Percentiles rank a stretch among this genome's conserved stretches.
Conservation (phyloP, 2,797 vertebrate species). For the Anguilla marmorata region DNA sequence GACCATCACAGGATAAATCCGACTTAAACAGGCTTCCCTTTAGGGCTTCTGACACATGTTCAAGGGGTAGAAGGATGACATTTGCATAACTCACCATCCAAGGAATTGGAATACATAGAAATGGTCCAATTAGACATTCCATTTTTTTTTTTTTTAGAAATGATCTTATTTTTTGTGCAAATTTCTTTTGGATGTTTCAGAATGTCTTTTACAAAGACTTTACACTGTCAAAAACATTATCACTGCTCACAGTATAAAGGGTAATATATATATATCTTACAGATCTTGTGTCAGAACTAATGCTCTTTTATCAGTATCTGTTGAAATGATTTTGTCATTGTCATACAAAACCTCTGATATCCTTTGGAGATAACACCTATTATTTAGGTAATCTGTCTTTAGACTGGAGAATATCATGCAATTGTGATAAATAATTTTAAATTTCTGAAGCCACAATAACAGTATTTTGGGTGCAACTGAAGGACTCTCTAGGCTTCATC, state of each 20-base stretch:
- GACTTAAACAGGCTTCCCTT: background rate
- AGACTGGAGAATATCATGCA: background rate
- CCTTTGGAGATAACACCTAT: background rate
- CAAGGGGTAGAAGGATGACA: background rate
- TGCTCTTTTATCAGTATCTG: background rate
- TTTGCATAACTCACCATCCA: background rate
- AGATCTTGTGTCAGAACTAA: background rate
- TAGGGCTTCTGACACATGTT: background rate
- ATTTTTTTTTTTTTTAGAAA: background rate
- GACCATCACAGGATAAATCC: background rate
- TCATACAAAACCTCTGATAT: background rate
- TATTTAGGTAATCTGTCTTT: background rate
- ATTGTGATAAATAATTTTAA: background rate
- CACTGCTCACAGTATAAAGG: background rate
- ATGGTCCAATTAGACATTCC: background rate
- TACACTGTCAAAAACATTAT: background rate
- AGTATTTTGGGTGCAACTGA: background rate
- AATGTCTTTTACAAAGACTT: background rate
- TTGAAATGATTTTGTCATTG: background rate
- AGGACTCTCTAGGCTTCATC: background rate
- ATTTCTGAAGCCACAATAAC: background rate
- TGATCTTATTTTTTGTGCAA: background rate
- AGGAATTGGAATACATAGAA: background rate
- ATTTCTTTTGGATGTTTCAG: background rate
- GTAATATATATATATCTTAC: background rate